Base-by-base conservation (phyloP, 2,888 invertebrate genomes). In the Volucella bombylans region DNA sequence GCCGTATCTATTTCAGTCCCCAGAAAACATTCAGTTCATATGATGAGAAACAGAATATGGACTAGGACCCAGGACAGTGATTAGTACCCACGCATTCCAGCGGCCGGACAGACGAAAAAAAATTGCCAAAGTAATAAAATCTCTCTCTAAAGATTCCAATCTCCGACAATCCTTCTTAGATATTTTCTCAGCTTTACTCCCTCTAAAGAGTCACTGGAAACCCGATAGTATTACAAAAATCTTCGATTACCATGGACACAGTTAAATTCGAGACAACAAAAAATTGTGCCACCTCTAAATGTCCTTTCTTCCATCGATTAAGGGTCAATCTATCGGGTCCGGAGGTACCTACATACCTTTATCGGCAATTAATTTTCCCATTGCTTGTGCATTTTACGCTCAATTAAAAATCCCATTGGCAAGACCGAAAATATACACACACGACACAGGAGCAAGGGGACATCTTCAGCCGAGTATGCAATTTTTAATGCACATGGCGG, bases 351-450 rank as follows among this genome's bases (percentile, higher is more conserved):
- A 64, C 49, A 6, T 41, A 41, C 38, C 31, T 67, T 67, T 49
- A 57, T 73, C 61, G 50, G 72, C 80, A 77, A 85, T 85, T 85
- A 85, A 81, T 81, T 81, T 81, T 76, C 67, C 77, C 64, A 54
- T 55, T 67, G 55, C 72, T 57, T 76, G 55, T 72, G 80, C 55
- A 81, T 71, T 85, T 85, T 68, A 81, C 71, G 85, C 72, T 85
- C 85, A 85, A 85, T 85, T 81, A 77, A 68, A 71, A 72, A 62
- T 81, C 73, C 52, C 73, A 73, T 55, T 31, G 4, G 6, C 31
- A 31, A 6, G 55, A 54, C 49, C 59, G 61, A 47, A 77, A 61
- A 72, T 47, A 47, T 43, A 8, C 15, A 43, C 10, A 31, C 6
- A 55, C 52, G 62, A 76, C 50, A 23, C 72, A 18, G 31, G 39